Conservation (phyloP, 1,140 invertebrate genomes). For the Adelges cooleyi region DNA sequence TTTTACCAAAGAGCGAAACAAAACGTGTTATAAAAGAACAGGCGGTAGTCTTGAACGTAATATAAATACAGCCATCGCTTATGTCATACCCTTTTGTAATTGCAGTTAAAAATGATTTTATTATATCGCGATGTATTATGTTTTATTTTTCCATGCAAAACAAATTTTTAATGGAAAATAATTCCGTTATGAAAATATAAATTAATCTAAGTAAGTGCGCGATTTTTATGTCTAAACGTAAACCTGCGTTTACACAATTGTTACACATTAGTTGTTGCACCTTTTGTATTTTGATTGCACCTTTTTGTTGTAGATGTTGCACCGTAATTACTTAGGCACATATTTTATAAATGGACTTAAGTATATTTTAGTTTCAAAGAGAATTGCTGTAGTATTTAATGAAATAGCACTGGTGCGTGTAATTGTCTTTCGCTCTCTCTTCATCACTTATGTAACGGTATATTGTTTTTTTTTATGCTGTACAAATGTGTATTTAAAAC, state of each 20-base stretch:
- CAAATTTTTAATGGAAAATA: slow-evolving; percentile 18
- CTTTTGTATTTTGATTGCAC: slow-evolving; percentile 30
- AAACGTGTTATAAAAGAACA: slow-evolving; percentile 24
- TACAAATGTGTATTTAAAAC: too few relatives aligned
- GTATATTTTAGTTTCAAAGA: background rate
- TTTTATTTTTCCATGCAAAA: slow-evolving; percentile 34
- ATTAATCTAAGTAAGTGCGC: slow-evolving; percentile 30
- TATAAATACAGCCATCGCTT: background rate
- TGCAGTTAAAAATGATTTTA: background rate
- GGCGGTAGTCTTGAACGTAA: background rate
- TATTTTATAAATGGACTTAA: background rate
- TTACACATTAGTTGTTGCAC: slow-evolving; percentile 28
- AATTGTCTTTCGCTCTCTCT: too few relatives aligned
- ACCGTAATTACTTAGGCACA: background rate
- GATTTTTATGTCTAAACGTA: slow-evolving; percentile 31
- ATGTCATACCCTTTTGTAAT: background rate
- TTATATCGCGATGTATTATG: background rate
- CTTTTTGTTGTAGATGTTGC: slow-evolving; percentile 21
- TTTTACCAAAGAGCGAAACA: slow-evolving; percentile 4
- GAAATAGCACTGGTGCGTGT: too few relatives aligned
- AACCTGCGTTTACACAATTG: too few relatives aligned
- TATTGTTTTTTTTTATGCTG: too few relatives aligned
- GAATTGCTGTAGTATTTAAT: slow-evolving; percentile 14
- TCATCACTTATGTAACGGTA: too few relatives aligned
- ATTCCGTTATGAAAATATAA: slow-evolving; percentile 2